Evolutionary conservation across 1,140 invertebrate species (phyloP), one percentile per base, ranked within the genome.

Genomic region (Phymastichus coffea): DNA sequence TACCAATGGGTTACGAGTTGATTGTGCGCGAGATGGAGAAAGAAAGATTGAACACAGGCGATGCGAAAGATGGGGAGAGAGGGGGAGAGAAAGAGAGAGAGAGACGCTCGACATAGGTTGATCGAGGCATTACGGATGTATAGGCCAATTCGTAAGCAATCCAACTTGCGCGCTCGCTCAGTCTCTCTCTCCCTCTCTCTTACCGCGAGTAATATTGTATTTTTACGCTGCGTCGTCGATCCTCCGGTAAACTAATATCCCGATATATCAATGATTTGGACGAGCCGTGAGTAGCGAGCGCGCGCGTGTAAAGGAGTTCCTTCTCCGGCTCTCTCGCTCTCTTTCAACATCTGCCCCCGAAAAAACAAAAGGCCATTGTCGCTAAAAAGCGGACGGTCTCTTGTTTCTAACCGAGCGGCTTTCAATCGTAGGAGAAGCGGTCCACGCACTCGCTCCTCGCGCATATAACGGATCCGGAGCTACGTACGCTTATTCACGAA

Each of bases 281-380:
- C n/a, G n/a, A n/a, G n/a, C n/a, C n/a, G n/a, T n/a, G n/a, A n/a
- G n/a, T n/a, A n/a, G n/a, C n/a, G n/a, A n/a, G n/a, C n/a, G n/a
- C n/a, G n/a, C n/a, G n/a, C n/a, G n/a, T n/a, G n/a, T n/a, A n/a
- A n/a, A n/a, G n/a, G n/a, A n/a, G n/a, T n/a, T n/a, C n/a, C n/a
- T n/a, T n/a, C n/a, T n/a, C n/a, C n/a, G n/a, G n/a, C n/a, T n/a
- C n/a, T n/a, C n/a, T n/a, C n/a, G n/a, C n/a, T n/a, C n/a, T n/a
- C n/a, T n/a, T n/a, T n/a, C n/a, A n/a, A 80, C 78, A 80, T 80
- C 78, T 80, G 78, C 75, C 76, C 72, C 75, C 77, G 77, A 79
- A 80, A 80, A 80, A 79, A 80, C 77, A 79, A 80, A 80, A 79
- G 77, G 44, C 78, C 63, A 79, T 80, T 80, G 78, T 80, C 72